Evolutionary conservation across 2,113 vertebrate genomes (phyloP).

Genomic region (Hemibagrus wyckioides): DNA sequence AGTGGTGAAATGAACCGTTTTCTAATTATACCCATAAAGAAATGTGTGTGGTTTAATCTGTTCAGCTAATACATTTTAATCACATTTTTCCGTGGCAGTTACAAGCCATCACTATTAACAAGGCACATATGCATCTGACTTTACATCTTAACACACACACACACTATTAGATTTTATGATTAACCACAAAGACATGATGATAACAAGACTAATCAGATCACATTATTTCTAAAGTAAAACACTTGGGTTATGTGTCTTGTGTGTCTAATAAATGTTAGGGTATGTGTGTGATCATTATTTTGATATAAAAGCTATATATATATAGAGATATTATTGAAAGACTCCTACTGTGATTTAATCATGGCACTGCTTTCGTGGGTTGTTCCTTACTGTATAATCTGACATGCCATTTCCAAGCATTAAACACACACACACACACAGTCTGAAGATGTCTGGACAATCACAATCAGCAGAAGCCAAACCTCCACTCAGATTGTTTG

Average conservation of each 20-base stretch:
- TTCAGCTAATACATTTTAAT: background rate
- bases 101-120: background rate
- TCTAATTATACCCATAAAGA: background rate
- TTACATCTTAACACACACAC: background rate
- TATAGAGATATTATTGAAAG: background rate
- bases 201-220: background rate
- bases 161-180: background rate
- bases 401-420: slow-evolving; percentile 52
- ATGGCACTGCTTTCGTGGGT: too few relatives aligned
- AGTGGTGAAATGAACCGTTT: background rate
- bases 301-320: background rate
- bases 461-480: slow-evolving; percentile 1
- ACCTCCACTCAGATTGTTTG: background rate
- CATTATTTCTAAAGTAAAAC: background rate
- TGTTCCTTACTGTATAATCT: slow-evolving; percentile 53
- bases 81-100: background rate
- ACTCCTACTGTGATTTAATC: slow-evolving; percentile 56
- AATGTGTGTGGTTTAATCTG: background rate
- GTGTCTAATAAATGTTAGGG: background rate
- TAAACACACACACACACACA: slow-evolving; percentile 39
- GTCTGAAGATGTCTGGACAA: slow-evolving; percentile 28
- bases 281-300: background rate
- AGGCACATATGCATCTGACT: background rate
- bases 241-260: background rate
- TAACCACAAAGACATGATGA: background rate